Conservation (phyloP, 2,113 vertebrate species). For the Pollachius pollachius region DNA sequence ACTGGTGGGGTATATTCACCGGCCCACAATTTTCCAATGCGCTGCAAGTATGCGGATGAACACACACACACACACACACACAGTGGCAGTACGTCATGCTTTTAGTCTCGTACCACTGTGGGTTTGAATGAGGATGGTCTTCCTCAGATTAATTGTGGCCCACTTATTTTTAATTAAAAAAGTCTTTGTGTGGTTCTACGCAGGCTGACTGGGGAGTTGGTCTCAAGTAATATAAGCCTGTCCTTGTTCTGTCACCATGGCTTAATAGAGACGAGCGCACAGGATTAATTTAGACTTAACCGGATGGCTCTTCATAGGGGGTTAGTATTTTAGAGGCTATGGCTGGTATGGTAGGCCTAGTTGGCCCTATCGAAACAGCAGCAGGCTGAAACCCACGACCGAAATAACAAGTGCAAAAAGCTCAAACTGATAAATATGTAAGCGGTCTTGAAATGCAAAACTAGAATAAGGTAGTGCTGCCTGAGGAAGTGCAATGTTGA, state of each 20-base stretch:
- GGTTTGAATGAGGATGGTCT: conserved; percentile 39
- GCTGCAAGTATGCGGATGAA: not conserved
- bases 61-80: conserved; percentile 12
- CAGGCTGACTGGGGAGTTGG: conserved; percentile 52
- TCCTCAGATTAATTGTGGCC: conserved; percentile 62
- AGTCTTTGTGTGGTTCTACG: conserved; percentile 51
- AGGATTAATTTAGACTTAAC: conserved; percentile 15
- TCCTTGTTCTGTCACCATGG: conserved; percentile 51
- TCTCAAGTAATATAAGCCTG: conserved; percentile 50
- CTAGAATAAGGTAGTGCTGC: too few species aligned
- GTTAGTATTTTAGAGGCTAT: too few species aligned
- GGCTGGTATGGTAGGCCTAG: too few species aligned
- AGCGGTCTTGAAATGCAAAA: too few species aligned
- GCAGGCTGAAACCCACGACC: too few species aligned
- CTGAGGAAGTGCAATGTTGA: too few species aligned
- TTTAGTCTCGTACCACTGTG: not conserved
- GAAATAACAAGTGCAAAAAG: too few species aligned
- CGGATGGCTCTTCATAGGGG: not conserved
- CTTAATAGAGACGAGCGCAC: conserved; percentile 52
- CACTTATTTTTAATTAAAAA: conserved; percentile 72
- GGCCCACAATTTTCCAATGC: not conserved
- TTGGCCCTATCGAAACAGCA: too few species aligned
- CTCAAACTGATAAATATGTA: too few species aligned
- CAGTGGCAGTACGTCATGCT: not conserved
- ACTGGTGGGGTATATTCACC: not conserved